Base-by-base conservation (phyloP, 2,797 vertebrate genomes). In the Sylvilagus floridanus region DNA sequence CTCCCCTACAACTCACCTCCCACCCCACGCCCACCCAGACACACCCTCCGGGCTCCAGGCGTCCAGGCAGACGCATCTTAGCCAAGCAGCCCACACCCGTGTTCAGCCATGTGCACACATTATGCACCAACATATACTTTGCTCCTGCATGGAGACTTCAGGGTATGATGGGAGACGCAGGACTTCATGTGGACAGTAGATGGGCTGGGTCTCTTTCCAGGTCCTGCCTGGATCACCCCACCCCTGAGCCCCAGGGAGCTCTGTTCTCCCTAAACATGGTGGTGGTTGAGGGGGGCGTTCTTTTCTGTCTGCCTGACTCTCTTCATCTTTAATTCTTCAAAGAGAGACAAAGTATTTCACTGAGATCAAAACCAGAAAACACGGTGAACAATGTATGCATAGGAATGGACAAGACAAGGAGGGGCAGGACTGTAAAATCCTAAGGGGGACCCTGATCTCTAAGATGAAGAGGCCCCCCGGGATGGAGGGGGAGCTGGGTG, bases 341-440 rank as follows among this genome's bases (percentile, higher is more conserved):
- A 78, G 35, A 77, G 42, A 28, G 35, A 73, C n/a, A 77, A 69
- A 65, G 30, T 37, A 28, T 52, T 75, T 82, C 73, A 52, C 76
- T 22, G 68, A 90, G 66, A 82, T 28, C 37, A 57, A 71, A 96
- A 65, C 35, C 37, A 92, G 66, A 91, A 30, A 69, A 35, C 52
- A 62, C 22, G 54, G 52, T 52, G 5, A 79, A 68, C 47, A 66
- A 78, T 30, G 37, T 37, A 88, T 12, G 65, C 60, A 95, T 87
- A 88, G 66, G 32, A 88, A 54, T 0, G 63, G 17, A 81, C 35
- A 54, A n/a, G 79, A 82, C 3, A 16, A 87, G 82, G 92, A 60
- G 52, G 81, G 47, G 89, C 22, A 10, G 89, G 84, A 82, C 63
- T 94, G 94, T 65, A 42, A 93, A 73, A 84, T 24, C n/a, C 24